Base-by-base conservation (phyloP, 2,797 vertebrate genomes). In the Crenuchus spilurus region DNA sequence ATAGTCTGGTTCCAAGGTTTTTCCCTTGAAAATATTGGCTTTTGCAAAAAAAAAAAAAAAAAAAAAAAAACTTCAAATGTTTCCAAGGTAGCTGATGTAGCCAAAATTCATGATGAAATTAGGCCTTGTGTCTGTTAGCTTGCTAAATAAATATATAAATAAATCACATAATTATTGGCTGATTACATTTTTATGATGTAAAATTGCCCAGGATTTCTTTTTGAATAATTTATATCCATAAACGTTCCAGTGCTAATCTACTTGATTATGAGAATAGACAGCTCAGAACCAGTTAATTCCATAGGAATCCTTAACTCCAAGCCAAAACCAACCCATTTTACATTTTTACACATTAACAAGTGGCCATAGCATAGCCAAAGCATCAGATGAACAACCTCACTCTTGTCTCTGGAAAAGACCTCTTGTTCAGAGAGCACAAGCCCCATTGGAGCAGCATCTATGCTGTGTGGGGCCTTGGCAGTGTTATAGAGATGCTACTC, bases 401-500 rank as follows among this genome's bases (percentile, higher is more conserved):
- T n/a, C 4, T 42, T 26, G 1, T 2, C 49, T 14, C 8, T 10
- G 13, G 26, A 37, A 46, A 52, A 28, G 16, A 54, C 52, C 28
- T 33, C 9, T 61, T 2, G 26, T 51, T 16, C 16, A 58, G 26
- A 31, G 48, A 30, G 13, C 35, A 49, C 35, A 20, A 14, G 31
- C 4, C 54, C 33, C 48, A 1, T 30, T 30, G 4, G 37, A 9
- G 46, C 55, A 35, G 46, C 16, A 14, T 52, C 18, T 31, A n/a
- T 60, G 61, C 16, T 78, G 41, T 70, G 18, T 49, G 44, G 9
- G 33, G 51, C 61, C 37, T 41, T 51, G 66, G 82, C 80, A 67
- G 48, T 70, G 52, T 16, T 72, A 70, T 72, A 37, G 67, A 81
- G 81, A 82, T 68, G 37, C 62, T 39, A 72, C 75, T 62, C 74